Evolutionary conservation across 2,797 vertebrate genomes (phyloP).

Genomic region (Morus bassanus): DNA sequence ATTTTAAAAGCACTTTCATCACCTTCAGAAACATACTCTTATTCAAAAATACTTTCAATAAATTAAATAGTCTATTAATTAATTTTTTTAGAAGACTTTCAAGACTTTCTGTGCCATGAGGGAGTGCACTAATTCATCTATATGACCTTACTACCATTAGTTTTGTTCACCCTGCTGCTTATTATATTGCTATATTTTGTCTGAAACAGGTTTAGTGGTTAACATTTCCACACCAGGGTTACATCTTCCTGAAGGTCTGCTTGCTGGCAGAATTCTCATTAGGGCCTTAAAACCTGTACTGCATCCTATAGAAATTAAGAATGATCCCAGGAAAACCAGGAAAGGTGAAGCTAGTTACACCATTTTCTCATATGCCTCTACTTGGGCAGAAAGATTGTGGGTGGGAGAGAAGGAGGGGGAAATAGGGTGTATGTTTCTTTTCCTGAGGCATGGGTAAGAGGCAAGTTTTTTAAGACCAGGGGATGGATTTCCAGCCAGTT

Average conservation of each 20-base stretch:
- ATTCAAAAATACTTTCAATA: constrained; percentile 16
- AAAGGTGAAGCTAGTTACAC: not conserved
- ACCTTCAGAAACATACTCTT: constrained; percentile 6
- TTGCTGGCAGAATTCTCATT: not conserved
- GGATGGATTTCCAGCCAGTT: not conserved
- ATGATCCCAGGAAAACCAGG: not conserved
- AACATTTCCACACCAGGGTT: not conserved
- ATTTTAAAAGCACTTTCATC: constrained; percentile 47
- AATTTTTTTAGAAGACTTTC: constrained; percentile 30
- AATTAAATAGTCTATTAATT: constrained; percentile 29
- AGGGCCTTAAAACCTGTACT: not conserved
- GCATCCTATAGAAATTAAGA: not conserved
- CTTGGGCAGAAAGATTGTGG: not conserved
- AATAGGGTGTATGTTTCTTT: not conserved
- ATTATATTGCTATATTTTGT: not conserved
- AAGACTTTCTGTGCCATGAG: not conserved
- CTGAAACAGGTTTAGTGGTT: not conserved
- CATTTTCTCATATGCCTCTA: not conserved
- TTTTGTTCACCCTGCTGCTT: not conserved
- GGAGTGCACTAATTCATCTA: not conserved
- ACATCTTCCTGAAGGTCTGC: not conserved
- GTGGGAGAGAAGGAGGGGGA: not conserved
- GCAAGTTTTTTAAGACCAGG: not conserved
- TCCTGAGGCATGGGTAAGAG: not conserved
- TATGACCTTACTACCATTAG: not conserved